Base-by-base conservation (phyloP, 2,888 invertebrate genomes). In the Coelopa pilipes region DNA sequence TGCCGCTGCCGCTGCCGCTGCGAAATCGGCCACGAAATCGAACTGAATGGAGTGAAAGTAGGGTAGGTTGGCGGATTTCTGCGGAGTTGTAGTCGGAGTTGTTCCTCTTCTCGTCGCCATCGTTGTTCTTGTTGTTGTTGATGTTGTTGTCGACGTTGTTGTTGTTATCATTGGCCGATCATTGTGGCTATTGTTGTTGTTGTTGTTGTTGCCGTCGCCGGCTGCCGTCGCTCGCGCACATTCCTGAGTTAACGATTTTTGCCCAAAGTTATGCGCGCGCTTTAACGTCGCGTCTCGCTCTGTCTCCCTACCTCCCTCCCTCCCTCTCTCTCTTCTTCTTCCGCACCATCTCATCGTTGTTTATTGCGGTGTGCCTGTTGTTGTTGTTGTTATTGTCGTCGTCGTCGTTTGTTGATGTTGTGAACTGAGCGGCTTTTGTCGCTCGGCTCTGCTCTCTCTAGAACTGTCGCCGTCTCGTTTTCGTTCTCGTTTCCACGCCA, bases 11-110 rank as follows among this genome's bases (percentile, higher is more conserved):
- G 24, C 34, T 15, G 53, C 53, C 10, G 53, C 53, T 53, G 10
- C 15, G n/a, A 62, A 62, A 62, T 60, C 24, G 34, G 24, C 60
- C 19, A 60, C 60, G 12, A 55, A 53, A 68, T 76, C 75, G 76
- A 77, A 71, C 70, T 60, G 49, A 80, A 81, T 83, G 85, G 82
- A 84, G 84, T 84, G 84, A 84, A 84, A 85, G 85, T 84, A 83
- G 84, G 84, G 82, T 83, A 84, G 82, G 53, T 15, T 53, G 53
- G 53, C 53, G 53, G 53, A 13, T 17, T 53, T 17, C n/a, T 53
- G 17, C 10, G 53, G 15, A 53, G 34, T 53, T 53, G 53, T 53
- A 17, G 10, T 24, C 1, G 15, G 11, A 3, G 13, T 7, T 3
- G 2, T 34, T 7, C 5, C 10, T 11, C 46, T 57, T 17, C 49